Evolutionary conservation across 2,888 invertebrate species (phyloP), one percentile per base, ranked within the genome.

Genomic region (Prosapia bicincta): DNA sequence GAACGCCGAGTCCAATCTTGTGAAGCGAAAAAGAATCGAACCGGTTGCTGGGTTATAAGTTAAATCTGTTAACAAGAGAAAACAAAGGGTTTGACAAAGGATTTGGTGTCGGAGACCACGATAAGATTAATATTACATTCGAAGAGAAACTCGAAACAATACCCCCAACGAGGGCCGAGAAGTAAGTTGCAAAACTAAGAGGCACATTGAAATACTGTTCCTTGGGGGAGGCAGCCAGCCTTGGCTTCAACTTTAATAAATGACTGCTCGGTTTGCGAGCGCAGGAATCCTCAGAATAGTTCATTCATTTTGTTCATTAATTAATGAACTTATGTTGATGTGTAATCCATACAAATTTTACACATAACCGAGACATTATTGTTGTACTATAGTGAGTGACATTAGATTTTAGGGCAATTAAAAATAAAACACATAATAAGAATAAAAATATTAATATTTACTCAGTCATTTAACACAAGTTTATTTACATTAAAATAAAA

Each of bases 81-180:
- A 38, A 38, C 38, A 38, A 38, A 13, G 38, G 2, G 13, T 38
- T 38, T 38, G 38, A 38, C 38, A 38, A 13, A 13, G 13, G 38
- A 38, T 38, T 38, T 13, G 38, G 38, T 38, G 38, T 38, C 38
- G 38, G 7, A 6, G 38, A 38, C 38, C 38, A 38, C 25, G 72
- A 72, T 72, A 72, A 72, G 72, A 72, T 72, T 72, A 72, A 72
- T 72, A 72, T 72, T 72, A 67, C 66, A 66, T 13, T 72, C 66
- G 72, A 43, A 72, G 72, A 72, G 72, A 72, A n/a, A 72, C 67
- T 72, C 66, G 67, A 72, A 72, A 72, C 72, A 72, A 72, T 72
- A 67, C 72, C 67, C 66, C 72, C 66, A 66, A 28, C 66, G 26
- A 72, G 72, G 72, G 72, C 72, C 72, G 67, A 72, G 67, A 72